Conservation (phyloP, 2,113 vertebrate genomes). For the Thunnus maccoyii region DNA sequence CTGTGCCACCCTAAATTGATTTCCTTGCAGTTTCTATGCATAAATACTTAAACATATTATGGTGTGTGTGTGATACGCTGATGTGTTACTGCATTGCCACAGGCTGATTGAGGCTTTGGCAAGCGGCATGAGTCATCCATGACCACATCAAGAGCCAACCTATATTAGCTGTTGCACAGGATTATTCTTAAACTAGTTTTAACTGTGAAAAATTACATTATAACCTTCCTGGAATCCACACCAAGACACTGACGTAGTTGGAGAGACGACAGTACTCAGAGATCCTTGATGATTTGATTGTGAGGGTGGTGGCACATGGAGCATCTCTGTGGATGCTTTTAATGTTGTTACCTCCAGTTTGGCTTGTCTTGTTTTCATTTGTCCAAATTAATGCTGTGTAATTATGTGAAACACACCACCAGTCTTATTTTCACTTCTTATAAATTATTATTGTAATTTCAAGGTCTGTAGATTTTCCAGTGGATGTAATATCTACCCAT, state of each 20-base stretch:
- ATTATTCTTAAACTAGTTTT: conserved; percentile 62
- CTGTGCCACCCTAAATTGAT: background rate
- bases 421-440: background rate
- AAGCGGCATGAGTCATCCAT: conserved; percentile 65
- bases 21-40: background rate
- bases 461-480: background rate
- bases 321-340: conserved; percentile 10
- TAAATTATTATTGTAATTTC: background rate
- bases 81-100: conserved; percentile 38
- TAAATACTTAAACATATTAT: background rate
- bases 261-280: background rate
- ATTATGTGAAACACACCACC: background rate
- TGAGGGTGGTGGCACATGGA: background rate
- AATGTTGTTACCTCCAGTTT: background rate
- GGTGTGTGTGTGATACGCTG: background rate
- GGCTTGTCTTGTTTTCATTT: background rate
- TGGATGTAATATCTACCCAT: background rate
- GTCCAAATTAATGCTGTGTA: background rate
- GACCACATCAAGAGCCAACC: conserved; percentile 11
- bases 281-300: conserved; percentile 5
- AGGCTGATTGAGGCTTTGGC: conserved; percentile 48
- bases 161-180: conserved; percentile 59
- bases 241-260: conserved; percentile 18
- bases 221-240: conserved; percentile 45
- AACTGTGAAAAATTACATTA: conserved; percentile 53